A percentile compares a stretch with the other conserved stretches of the same genome.
Conservation (phyloP, 1,140 invertebrate genomes). For the Thaumetopoea pityocampa region DNA sequence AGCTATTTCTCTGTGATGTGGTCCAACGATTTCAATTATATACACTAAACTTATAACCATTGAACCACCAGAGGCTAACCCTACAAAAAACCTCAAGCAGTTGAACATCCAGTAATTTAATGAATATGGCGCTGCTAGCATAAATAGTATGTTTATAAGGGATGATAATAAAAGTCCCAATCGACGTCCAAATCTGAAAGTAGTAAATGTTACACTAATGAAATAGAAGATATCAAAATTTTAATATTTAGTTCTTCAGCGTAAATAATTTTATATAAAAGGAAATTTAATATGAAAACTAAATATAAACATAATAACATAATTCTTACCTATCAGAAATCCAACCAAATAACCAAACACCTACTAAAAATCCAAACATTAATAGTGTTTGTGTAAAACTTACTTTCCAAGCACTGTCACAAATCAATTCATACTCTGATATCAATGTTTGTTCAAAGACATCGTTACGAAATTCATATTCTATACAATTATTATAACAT, state of each 20-base stretch:
- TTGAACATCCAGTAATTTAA: slow-evolving; percentile 33
- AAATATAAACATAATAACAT: background rate
- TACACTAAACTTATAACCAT: slow-evolving; percentile 28
- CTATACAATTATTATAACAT: slow-evolving; percentile 38
- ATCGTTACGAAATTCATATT: slow-evolving; percentile 30
- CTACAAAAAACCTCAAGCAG: slow-evolving; percentile 31
- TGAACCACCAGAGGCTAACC: slow-evolving; percentile 35
- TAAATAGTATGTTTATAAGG: slow-evolving; percentile 28
- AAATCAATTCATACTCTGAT: slow-evolving; percentile 42
- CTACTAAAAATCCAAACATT: slow-evolving; percentile 41
- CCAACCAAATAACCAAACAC: slow-evolving; percentile 40
- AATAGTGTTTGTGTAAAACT: slow-evolving; percentile 37
- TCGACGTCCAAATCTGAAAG: slow-evolving; percentile 44
- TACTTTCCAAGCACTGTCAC: slow-evolving; percentile 34
- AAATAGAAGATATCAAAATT: too few relatives aligned
- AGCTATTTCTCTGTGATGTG: slow-evolving; percentile 31
- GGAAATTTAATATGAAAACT: background rate
- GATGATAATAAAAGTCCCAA: slow-evolving; percentile 25
- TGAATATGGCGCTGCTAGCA: slow-evolving; percentile 32
- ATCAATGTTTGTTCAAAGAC: slow-evolving; percentile 34
- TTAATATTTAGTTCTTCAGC: too few relatives aligned
- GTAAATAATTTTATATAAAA: too few relatives aligned
- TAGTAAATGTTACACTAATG: background rate
- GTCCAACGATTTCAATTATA: slow-evolving; percentile 38
- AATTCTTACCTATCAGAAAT: slow-evolving; percentile 40